phyloP scores from a whole-genome alignment of 1,140 invertebrate genomes.

The Drosophila saltans region DNA sequence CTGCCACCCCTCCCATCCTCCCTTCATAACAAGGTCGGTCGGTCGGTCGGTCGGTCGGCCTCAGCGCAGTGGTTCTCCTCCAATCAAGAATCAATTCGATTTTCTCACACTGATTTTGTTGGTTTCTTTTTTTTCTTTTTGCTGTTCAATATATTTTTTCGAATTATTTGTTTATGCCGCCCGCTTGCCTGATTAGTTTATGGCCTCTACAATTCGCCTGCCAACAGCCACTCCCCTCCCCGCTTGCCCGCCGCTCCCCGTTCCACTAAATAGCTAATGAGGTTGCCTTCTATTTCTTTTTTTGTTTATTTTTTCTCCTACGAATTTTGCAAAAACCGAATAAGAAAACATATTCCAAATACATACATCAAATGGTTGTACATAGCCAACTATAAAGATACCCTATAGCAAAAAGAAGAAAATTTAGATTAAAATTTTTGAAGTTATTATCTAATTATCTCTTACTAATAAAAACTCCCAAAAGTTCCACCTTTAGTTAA shows the following conservation, averaged over 20 bases:
- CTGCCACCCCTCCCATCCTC: too few relatives aligned
- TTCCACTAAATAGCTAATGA: constrained; percentile 51
- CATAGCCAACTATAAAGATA: too few relatives aligned
- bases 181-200: constrained; percentile 64
- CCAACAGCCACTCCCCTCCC: background rate
- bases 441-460: too few relatives aligned
- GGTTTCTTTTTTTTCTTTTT: too few relatives aligned
- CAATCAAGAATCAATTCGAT: constrained; percentile 31
- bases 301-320: constrained; percentile 51
- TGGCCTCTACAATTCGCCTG: constrained; percentile 25
- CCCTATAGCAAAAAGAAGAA: too few relatives aligned
- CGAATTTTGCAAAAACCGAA: constrained; percentile 17
- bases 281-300: constrained; percentile 39
- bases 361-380: background rate
- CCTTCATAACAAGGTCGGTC: constrained; percentile 4
- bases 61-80: background rate
- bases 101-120: constrained; percentile 60
- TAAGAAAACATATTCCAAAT: background rate
- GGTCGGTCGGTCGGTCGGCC: background rate
- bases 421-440: too few relatives aligned
- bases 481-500: too few relatives aligned
- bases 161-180: constrained; percentile 75
- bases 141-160: background rate
- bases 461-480: too few relatives aligned
- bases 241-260: background rate